A percentile compares a stretch with the other conserved stretches of the same genome.
Evolutionary conservation across 2,113 vertebrate species (phyloP).

Genomic region (Elgaria multicarinata): DNA sequence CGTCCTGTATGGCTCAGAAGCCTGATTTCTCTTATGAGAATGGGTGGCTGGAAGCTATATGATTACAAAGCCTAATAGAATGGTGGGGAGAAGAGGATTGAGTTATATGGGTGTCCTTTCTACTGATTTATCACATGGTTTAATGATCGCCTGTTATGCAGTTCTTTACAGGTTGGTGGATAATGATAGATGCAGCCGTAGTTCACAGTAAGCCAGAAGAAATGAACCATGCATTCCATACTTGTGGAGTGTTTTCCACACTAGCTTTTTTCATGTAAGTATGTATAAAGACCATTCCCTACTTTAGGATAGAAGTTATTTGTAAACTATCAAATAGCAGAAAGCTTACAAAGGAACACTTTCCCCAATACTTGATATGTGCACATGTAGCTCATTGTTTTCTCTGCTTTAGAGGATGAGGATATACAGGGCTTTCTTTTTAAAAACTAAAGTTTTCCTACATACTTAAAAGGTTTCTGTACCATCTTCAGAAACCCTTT

Average conservation of each 20-base stretch:
- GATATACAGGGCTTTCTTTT: neutral
- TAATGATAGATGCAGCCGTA: slow-evolving; percentile 92
- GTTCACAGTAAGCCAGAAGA: slow-evolving; percentile 81
- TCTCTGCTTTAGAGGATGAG: neutral
- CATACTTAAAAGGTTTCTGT: neutral
- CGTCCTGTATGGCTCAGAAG: neutral
- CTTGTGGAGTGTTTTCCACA: slow-evolving; percentile 92
- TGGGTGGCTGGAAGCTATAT: neutral
- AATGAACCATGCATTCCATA: slow-evolving; percentile 92
- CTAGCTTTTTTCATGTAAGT: slow-evolving; percentile 95
- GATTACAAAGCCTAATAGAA: neutral
- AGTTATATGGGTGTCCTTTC: neutral
- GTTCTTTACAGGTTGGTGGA: slow-evolving; percentile 96
- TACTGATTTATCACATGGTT: neutral
- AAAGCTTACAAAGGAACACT: neutral
- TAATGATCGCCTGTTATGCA: slow-evolving; percentile 48
- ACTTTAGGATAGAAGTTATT: rapidly evolving
- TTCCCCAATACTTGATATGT: neutral
- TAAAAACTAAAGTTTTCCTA: neutral
- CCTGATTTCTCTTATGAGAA: neutral
- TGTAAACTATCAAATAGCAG: neutral
- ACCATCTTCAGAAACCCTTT: neutral
- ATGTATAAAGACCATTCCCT: neutral
- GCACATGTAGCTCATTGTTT: neutral
- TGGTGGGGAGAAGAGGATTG: neutral